Percentiles rank a stretch among this genome's conserved stretches.
Evolutionary conservation across 2,113 vertebrate genomes (phyloP).

Genomic region (Vidua macroura): DNA sequence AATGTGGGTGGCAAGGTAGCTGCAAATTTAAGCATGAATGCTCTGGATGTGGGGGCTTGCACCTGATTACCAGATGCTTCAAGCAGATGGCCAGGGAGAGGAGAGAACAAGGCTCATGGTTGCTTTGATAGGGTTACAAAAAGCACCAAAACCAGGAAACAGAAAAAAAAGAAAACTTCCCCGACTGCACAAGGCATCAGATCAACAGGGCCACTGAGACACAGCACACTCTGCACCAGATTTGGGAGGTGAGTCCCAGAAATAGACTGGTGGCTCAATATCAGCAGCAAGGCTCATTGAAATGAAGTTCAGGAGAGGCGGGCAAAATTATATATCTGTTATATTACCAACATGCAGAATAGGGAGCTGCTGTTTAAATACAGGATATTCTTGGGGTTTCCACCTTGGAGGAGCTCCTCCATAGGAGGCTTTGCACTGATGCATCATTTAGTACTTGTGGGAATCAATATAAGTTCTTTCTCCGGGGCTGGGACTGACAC

Average conservation of each 20-base stretch:
- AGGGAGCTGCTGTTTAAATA: not conserved
- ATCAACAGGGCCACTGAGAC: not conserved
- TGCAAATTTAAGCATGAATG: slow-evolving; percentile 82
- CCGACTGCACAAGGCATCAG: slow-evolving; percentile 24
- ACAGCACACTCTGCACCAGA: not conserved
- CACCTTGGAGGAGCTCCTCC: slow-evolving; percentile 2
- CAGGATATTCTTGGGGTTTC: not conserved
- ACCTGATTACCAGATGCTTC: slow-evolving; percentile 85
- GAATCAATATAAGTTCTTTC: not conserved
- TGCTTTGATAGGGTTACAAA: slow-evolving; percentile 76
- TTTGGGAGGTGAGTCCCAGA: not conserved
- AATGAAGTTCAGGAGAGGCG: not conserved
- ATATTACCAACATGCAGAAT: not conserved
- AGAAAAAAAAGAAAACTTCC: slow-evolving; percentile 17
- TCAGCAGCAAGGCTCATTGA: not conserved
- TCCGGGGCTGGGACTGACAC: not conserved
- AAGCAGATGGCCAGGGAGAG: slow-evolving; percentile 82
- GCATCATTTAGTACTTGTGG: not conserved
- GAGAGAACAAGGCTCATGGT: slow-evolving; percentile 73
- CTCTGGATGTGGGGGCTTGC: slow-evolving; percentile 76
- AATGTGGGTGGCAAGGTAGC: slow-evolving; percentile 82
- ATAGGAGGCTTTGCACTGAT: not conserved
- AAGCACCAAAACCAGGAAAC: slow-evolving; percentile 73
- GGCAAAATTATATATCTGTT: not conserved
- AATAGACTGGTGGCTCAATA: not conserved